Evolutionary conservation across 2,888 invertebrate species (phyloP), one percentile per base, ranked within the genome.

Genomic region (Acronicta alni): DNA sequence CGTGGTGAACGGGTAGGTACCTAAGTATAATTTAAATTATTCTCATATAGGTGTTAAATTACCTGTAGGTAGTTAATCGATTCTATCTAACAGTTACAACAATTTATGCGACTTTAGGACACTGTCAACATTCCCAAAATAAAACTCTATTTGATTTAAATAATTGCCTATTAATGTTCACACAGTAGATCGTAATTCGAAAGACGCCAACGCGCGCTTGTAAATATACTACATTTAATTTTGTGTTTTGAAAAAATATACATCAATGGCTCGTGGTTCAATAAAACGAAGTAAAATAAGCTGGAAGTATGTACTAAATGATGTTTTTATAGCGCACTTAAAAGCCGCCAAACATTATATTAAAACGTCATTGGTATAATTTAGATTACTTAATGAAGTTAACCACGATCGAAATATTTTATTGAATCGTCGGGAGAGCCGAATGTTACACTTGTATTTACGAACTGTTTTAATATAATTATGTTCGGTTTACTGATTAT

Each of bases 71-170:
- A 41, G 20, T 38, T 45, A 44, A 41, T 37, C 42, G 39, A 32
- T 41, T 47, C 18, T 46, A 53, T 37, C 12, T 44, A 53, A 45
- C 47, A 39, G 54, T 38, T 35, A 42, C 16, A 43, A 54, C 20
- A 46, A 51, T 51, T 65, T 55, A 48, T 66, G 15, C 18, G 48
- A 53, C 46, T 71, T 71, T 51, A 66, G 46, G 51, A 59, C 26
- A 49, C 49, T 41, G 53, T 51, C 45, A 42, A 43, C 42, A 30
- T 35, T 41, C 45, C 45, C 26, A 57, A 57, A 47, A 67, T 53
- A 49, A 71, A 60, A 57, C 48, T 58, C 53, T 54, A 59, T 62
- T 67, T 52, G 23, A 73, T 67, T 75, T 73, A 60, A 71, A 67
- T 73, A 71, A 63, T 61, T 63, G 57, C 39, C 53, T 46, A 62